These are phyloP conservation scores for Stegodyphus dumicola DNA, from an alignment of 1,140 invertebrate genomes.

Conservation along the genomic window DNA sequence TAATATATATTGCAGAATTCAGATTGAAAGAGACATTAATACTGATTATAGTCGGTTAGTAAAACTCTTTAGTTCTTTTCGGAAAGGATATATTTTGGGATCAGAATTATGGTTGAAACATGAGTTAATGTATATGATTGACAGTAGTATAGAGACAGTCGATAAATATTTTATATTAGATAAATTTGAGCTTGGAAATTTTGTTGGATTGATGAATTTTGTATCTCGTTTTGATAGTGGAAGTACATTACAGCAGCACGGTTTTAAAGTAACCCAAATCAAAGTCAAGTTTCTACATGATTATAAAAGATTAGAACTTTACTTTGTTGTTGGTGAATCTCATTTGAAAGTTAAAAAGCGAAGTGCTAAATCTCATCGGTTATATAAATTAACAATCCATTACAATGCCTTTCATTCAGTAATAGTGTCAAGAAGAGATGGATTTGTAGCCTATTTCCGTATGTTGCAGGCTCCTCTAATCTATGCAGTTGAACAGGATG, in stretches of 20 bases:
- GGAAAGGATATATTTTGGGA: background rate
- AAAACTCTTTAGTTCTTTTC: constrained; percentile 12
- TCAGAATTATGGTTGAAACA: constrained; percentile 20
- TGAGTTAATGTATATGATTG: background rate
- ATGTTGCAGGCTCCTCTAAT: constrained; percentile 28
- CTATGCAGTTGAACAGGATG: constrained; percentile 8
- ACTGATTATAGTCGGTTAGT: constrained; percentile 13
- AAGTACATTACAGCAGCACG: background rate
- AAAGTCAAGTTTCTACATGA: constrained; percentile 41
- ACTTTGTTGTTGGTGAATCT: constrained; percentile 53
- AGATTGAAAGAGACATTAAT: constrained; percentile 10
- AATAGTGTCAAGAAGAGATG: constrained; percentile 3
- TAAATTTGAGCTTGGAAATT: constrained; percentile 45
- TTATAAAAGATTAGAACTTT: constrained; percentile 11
- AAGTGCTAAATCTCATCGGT: constrained; percentile 17
- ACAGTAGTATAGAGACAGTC: background rate
- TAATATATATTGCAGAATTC: background rate
- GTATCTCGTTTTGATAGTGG: constrained; percentile 31
- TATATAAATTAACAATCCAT: constrained; percentile 29
- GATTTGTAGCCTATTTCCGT: constrained; percentile 13
- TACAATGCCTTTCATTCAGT: constrained; percentile 22
- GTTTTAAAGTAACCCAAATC: constrained; percentile 43
- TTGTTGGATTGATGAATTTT: constrained; percentile 36
- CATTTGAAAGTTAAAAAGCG: constrained; percentile 7
- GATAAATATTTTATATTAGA: background rate